Percentiles rank a stretch among this genome's conserved stretches.
These are phyloP conservation scores for Morone saxatilis DNA, from an alignment of 2,113 vertebrate species.

Conservation along the genomic window DNA sequence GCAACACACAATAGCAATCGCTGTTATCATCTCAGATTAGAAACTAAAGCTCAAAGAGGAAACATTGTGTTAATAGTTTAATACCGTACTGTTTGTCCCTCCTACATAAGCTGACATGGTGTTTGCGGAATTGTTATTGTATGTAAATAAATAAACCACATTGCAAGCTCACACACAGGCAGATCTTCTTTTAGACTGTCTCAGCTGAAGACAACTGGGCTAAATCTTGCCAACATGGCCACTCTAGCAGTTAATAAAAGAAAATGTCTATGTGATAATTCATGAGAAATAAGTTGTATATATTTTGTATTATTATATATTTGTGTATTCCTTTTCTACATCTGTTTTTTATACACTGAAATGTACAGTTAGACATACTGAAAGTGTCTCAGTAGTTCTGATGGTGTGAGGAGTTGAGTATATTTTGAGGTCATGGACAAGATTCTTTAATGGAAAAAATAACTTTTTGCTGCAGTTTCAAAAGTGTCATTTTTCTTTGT, in stretches of 20 bases:
- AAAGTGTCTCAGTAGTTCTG: constrained; percentile 16
- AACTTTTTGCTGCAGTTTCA: background rate
- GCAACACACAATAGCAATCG: background rate
- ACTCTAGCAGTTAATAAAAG: background rate
- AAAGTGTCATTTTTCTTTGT: constrained; percentile 7
- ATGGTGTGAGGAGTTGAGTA: background rate
- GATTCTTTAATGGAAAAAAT: background rate
- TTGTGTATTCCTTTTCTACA: constrained; percentile 51
- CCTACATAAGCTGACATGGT: background rate
- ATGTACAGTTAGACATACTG: constrained; percentile 33
- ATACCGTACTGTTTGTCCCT: constrained; percentile 20
- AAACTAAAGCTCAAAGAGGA: constrained; percentile 15
- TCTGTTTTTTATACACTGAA: constrained; percentile 66
- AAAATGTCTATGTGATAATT: constrained; percentile 6
- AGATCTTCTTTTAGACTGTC: background rate
- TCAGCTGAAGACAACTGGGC: background rate
- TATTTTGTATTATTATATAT: constrained; percentile 63
- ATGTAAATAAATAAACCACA: constrained; percentile 33
- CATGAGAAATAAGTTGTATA: constrained; percentile 50
- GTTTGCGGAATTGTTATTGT: constrained; percentile 21
- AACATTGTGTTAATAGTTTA: constrained; percentile 8
- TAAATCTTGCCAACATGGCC: background rate
- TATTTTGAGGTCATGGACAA: background rate
- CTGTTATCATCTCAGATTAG: constrained; percentile 2
- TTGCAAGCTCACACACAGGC: constrained; percentile 18